Evolutionary conservation across 2,113 vertebrate species (phyloP).

Genomic region (Rhinichthys klamathensis): DNA sequence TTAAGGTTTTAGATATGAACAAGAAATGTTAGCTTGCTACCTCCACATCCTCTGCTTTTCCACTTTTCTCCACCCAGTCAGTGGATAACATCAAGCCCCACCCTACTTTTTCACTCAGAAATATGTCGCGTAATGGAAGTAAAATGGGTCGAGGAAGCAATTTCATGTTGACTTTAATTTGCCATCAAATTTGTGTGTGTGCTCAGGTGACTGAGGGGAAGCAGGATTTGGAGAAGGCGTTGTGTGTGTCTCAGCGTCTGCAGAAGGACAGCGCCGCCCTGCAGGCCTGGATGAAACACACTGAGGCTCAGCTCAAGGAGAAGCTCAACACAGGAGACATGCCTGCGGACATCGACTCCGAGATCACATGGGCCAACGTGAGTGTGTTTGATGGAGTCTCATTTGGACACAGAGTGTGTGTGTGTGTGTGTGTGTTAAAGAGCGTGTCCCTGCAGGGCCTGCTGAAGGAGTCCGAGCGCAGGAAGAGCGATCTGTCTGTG

Average conservation of each 20-base stretch:
- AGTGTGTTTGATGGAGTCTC: slow-evolving; percentile 60
- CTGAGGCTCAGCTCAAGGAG: slow-evolving; percentile 82
- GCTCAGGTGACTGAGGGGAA: slow-evolving; percentile 94
- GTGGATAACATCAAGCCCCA: neutral
- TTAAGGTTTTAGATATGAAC: neutral
- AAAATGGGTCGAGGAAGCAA: neutral
- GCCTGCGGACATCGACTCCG: slow-evolving; percentile 86
- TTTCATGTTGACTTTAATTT: neutral
- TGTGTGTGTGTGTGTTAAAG: neutral
- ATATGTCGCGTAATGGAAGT: neutral
- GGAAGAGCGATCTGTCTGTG: slow-evolving; percentile 82
- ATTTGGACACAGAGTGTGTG: neutral
- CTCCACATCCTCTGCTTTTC: neutral
- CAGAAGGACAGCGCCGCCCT: slow-evolving; percentile 82
- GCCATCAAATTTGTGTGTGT: neutral
- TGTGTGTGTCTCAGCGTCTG: slow-evolving; percentile 84
- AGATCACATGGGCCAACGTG: slow-evolving; percentile 93
- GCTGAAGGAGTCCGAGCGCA: slow-evolving; percentile 89
- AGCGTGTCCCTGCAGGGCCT: slow-evolving; percentile 75
- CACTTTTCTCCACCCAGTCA: neutral
- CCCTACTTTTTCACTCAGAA: neutral
- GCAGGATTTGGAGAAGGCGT: slow-evolving; percentile 90
- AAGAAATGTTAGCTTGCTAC: neutral
- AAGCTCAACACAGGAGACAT: slow-evolving; percentile 84
- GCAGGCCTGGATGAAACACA: slow-evolving; percentile 85